Percentiles rank a stretch among this genome's conserved stretches.
phyloP scores from a whole-genome alignment of 2,113 vertebrate species.

The Psettodes erumei region DNA sequence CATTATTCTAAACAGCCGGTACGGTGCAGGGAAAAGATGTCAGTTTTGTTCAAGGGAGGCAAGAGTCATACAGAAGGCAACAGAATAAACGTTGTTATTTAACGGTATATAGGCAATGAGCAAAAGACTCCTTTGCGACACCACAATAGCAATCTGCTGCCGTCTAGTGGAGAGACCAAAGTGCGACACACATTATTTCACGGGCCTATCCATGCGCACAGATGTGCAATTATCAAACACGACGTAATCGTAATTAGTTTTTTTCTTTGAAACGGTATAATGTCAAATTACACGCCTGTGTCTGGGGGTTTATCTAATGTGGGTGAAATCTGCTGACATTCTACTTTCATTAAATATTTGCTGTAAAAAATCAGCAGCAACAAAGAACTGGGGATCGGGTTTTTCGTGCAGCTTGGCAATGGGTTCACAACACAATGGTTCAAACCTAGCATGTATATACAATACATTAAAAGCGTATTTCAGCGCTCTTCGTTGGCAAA shows the following conservation, averaged over 20 bases:
- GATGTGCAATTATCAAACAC: not conserved
- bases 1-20: not conserved
- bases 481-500: not conserved
- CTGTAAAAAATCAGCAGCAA: not conserved
- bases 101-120: not conserved
- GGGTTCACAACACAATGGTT: not conserved
- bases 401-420: no score
- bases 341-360: not conserved
- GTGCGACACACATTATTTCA: conserved; percentile 13
- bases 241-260: no score
- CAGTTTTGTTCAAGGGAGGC: not conserved
- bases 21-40: not conserved
- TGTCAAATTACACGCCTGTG: not conserved
- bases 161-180: conserved; percentile 39
- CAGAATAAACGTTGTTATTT: not conserved
- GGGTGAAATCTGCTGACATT: not conserved
- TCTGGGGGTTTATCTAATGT: not conserved
- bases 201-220: conserved; percentile 38
- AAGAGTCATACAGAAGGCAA: not conserved
- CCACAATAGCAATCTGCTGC: conserved; percentile 42
- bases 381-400: no score
- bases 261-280: no score
- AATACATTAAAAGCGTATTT: no score
- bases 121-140: not conserved
- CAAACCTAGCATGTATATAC: no score